phyloP scores from a whole-genome alignment of 2,113 vertebrate species.

The Phylloscopus whistleri region DNA sequence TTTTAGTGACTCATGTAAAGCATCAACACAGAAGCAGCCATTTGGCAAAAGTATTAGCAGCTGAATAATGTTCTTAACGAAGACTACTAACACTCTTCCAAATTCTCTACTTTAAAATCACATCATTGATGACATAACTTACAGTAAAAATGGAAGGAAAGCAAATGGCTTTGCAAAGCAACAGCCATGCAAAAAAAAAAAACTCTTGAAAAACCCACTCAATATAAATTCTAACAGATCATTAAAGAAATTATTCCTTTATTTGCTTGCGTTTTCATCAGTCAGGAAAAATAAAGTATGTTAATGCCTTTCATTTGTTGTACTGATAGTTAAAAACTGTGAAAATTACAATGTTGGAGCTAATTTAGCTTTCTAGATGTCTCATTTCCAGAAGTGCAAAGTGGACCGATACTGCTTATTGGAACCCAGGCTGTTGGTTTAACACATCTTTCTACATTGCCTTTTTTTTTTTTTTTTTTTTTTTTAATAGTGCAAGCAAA shows the following conservation, averaged over 20 bases:
- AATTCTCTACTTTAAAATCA: neutral
- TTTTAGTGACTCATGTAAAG: neutral
- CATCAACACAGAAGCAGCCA: neutral
- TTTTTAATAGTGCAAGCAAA: neutral
- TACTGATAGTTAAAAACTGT: neutral
- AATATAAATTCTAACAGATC: neutral
- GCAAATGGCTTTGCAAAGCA: neutral
- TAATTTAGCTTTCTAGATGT: neutral
- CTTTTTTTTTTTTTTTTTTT: neutral
- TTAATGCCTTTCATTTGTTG: neutral
- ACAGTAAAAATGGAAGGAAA: neutral
- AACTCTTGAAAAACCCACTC: neutral
- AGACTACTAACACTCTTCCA: neutral
- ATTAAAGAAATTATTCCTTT: neutral
- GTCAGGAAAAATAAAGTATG: neutral
- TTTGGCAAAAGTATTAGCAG: conserved; percentile 1
- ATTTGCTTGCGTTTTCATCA: neutral
- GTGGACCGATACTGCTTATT: neutral
- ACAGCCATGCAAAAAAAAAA: neutral
- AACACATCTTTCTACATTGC: neutral
- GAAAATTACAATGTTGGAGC: neutral
- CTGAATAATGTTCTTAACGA: neutral
- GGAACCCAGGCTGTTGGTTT: neutral
- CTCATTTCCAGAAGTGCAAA: neutral
- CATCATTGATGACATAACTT: neutral